Evolutionary conservation across 1,140 invertebrate species (phyloP), one percentile per base, ranked within the genome.

Genomic region (Leptopilina boulardi): DNA sequence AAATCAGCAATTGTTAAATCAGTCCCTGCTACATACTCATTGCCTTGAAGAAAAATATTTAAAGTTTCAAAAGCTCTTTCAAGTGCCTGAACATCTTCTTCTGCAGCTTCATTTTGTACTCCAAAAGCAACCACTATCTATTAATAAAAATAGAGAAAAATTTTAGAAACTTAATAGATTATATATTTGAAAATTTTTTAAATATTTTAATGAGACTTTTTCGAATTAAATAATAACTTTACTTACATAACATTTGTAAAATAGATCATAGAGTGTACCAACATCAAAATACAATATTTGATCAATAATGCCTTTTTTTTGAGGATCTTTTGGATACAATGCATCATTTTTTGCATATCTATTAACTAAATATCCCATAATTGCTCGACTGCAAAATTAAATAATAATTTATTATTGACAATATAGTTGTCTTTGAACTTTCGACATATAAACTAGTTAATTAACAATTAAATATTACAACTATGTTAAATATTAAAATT

Each of bases 271-370:
- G 0, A 96, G 88, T 0, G 92, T 94, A 10, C 94, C 94, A n/a
- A 94, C 89, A 85, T 96, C 95, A 81, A 96, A 97, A 74, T 95
- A 92, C 0, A 97, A 87, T 10, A 94, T 91, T 78, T 94, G 93
- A 85, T 96, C 94, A 1, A 97, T 94, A 9, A 95, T 19, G 0
- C 95, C 96, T 70, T 95, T 88, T 11, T 89, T 89, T 9, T 92
- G 90, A 0, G 94, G 92, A 80, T 95, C 93, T 66, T 92, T 94
- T 0, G 96, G 96, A 86, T 96, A 95, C 0, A 96, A 84, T 1
- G 91, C 84, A 78, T 92, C 92, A 71, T 94, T 93, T 74, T 94
- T 93, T 0, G 92, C 94, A 80, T 96, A 97, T 56, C 94, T 92
- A 71, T 94, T 93, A 5, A 92, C 94, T 78, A 96, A 85, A 86